These are phyloP conservation scores for Dendroctonus valens DNA, from an alignment of 1,140 invertebrate genomes.

Conservation along the genomic window DNA sequence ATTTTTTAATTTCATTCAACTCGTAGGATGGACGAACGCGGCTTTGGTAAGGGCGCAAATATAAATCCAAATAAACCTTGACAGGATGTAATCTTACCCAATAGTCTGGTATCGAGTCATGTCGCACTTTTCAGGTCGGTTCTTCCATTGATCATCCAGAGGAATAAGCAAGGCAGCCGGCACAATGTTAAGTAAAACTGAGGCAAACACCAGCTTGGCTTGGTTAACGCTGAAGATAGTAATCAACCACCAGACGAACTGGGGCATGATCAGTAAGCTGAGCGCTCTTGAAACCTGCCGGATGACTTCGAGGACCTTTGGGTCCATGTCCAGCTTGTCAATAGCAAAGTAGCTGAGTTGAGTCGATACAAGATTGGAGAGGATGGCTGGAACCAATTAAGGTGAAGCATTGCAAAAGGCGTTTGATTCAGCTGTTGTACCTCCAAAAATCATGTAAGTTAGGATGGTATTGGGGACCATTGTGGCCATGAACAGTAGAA, in stretches of 20 bases:
- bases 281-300: conserved; percentile 35
- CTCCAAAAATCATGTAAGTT: conserved; percentile 35
- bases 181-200: conserved; percentile 34
- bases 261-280: conserved; percentile 35
- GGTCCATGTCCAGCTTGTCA: conserved; percentile 26
- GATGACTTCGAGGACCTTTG: conserved; percentile 28
- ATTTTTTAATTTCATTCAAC: conserved; percentile 22
- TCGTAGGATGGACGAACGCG: conserved; percentile 35
- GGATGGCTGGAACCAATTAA: conserved; percentile 23
- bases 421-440: conserved; percentile 17
- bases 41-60: conserved; percentile 6
- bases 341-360: conserved; percentile 26
- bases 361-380: conserved; percentile 31
- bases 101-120: conserved; percentile 32
- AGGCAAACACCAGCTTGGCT: conserved; percentile 26
- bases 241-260: conserved; percentile 23
- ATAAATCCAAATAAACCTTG: neutral
- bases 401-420: neutral
- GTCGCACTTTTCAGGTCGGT: neutral
- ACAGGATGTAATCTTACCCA: conserved; percentile 14
- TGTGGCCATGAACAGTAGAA: conserved; percentile 24
- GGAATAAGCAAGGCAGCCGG: conserved; percentile 29
- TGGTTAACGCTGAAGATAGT: conserved; percentile 23
- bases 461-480: conserved; percentile 27
- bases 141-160: conserved; percentile 1